Base-by-base conservation (phyloP, 2,888 invertebrate species). In the Cephonodes hylas region DNA sequence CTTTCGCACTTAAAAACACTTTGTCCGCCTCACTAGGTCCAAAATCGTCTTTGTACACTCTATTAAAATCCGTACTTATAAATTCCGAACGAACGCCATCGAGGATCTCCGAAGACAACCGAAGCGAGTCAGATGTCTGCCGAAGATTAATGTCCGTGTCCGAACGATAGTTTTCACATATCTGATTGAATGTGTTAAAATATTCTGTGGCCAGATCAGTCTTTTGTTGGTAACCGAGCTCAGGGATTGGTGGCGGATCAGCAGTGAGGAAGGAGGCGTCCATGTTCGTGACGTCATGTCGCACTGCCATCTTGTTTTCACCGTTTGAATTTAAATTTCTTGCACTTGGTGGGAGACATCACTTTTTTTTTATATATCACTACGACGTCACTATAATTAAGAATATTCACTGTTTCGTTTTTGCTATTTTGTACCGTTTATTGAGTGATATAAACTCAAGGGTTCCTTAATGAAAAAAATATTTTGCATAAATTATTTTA, bases 241-340 rank as follows among this genome's bases (percentile, higher is more conserved):
- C 79, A 1, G 81, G 90, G 85, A 85, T 93, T 84, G 85, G 95
- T 80, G 88, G 94, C 76, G 92, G 95, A 91, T 81, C 95, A 82
- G 89, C 95, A 86, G 84, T 86, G 69, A 88, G 93, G 87, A 91
- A 92, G 65, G 69, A 77, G 1, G 88, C 74, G 73, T 94, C 93
- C 87, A 93, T 92, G 65, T 66, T 77, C n/a, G 68, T 66, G 65
- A 82, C 79, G 79, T 91, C 85, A 79, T 88, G 85, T 64, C 89
- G 80, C 59, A 88, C 66, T 20, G 88, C 85, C 91, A 91, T 90
- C 59, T 61, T 75, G 63, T 69, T 38, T 64, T 67, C 69, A 69
- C 76, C 70, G 83, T 80, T 84, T 88, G 76, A 85, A 86, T 75
- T 86, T 88, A 71, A 85, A 85, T 75, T 86, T 88, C 70, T 85